Evolutionary conservation across 2,113 vertebrate genomes (phyloP), one percentile per base, ranked within the genome.

Genomic region (Ornithorhynchus anatinus): DNA sequence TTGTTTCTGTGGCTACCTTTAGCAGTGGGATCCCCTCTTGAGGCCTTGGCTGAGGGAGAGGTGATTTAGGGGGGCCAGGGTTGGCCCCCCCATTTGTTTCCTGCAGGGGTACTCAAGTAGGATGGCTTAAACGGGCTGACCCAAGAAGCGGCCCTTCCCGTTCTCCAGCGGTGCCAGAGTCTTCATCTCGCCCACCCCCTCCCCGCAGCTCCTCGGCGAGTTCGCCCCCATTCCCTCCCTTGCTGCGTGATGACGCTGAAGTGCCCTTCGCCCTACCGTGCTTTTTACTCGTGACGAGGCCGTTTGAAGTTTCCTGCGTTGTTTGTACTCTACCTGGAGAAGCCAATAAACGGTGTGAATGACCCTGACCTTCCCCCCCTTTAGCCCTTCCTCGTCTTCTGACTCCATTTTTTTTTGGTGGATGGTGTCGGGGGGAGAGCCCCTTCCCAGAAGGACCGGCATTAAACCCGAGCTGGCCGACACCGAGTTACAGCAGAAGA

Each of bases 271-370:
- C n/a, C 37, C 40, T 31, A 29, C 52, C 47, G 32, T 76, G 89
- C 90, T 93, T 92, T 75, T 16, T 35, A 69, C 61, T 70, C 81
- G 84, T 85, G 84, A 81, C 39, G 17, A 88, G 89, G 66, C 86
- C 78, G 84, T 82, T 77, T 58, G 42, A 72, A 48, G 47, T 66
- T 48, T 11, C 2, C 29, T 76, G 77, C 76, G 84, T 88, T 89
- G 82, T 88, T 47, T 47, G 47, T 82, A 84, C 87, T 79, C 90
- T 80, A 69, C 77, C 74, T 37, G 1, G 88, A 87, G 84, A 69
- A 88, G 89, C 91, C 83, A 93, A 94, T 93, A 93, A 94, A 92
- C 85, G 48, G 86, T 85, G 90, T 92, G 87, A 89, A 25, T 69
- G 59, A 32, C 56, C 82, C 36, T 61, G 39, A 59, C 62, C 50